These are phyloP conservation scores for Anoplius nigerrimus DNA, from an alignment of 2,888 invertebrate genomes.

Conservation along the genomic window DNA sequence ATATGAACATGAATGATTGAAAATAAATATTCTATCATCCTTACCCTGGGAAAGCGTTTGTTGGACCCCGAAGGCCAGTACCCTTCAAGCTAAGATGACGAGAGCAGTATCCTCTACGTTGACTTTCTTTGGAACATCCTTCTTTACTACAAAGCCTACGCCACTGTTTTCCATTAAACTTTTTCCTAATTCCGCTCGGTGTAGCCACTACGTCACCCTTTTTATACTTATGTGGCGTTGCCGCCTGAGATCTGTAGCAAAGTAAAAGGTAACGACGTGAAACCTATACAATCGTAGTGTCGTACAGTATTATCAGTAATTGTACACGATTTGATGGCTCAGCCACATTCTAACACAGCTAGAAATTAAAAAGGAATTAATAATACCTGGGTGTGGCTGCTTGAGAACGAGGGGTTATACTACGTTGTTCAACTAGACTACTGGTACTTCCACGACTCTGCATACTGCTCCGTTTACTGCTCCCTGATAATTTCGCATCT, in stretches of 20 bases:
- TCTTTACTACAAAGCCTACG: conserved; percentile 96
- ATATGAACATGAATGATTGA: background rate
- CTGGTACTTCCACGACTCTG: conserved; percentile 95
- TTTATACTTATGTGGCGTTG: conserved; percentile 96
- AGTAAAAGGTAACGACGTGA: background rate
- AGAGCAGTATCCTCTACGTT: conserved; percentile 97
- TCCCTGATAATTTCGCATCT: conserved; percentile 85
- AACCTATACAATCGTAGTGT: too few species aligned
- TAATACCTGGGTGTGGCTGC: conserved; percentile 90
- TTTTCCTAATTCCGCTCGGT: conserved; percentile 97
- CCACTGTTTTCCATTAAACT: conserved; percentile 99
- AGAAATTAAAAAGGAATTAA: background rate
- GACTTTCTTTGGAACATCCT: conserved; percentile 97
- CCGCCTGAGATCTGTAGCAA: conserved; percentile 86
- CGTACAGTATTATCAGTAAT: too few species aligned
- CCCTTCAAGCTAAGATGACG: conserved; percentile 95
- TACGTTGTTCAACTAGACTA: conserved; percentile 86
- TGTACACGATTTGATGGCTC: background rate
- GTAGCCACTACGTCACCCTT: conserved; percentile 98
- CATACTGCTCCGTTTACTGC: conserved; percentile 93
- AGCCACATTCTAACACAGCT: too few species aligned
- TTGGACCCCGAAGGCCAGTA: conserved; percentile 68
- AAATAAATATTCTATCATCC: conserved; percentile 16
- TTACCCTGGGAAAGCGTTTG: conserved; percentile 68
- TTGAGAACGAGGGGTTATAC: conserved; percentile 92